Evolutionary conservation across 2,797 vertebrate species (phyloP).

Genomic region (Amblyraja radiata): DNA sequence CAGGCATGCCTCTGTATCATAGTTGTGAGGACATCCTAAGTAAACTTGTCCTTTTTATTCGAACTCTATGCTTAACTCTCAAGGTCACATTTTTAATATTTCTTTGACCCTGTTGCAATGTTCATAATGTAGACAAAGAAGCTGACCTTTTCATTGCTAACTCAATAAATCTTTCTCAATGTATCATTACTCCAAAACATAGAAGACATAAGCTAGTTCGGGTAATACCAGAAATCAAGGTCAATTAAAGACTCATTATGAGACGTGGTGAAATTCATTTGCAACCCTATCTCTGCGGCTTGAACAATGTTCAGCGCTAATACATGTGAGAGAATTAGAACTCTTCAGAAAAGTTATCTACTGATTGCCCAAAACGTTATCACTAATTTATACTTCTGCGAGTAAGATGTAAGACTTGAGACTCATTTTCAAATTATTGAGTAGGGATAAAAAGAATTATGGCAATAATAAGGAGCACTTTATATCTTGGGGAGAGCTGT

Average conservation of each 20-base stretch:
- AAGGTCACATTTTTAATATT: conserved; percentile 44
- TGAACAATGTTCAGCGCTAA: conserved; percentile 53
- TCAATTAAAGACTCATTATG: conserved; percentile 61
- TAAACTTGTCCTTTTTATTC: neutral
- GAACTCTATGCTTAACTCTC: conserved; percentile 41
- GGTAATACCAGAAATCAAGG: conserved; percentile 54
- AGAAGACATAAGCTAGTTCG: conserved; percentile 50
- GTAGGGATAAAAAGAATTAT: conserved; percentile 47
- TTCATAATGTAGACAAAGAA: conserved; percentile 48
- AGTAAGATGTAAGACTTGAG: conserved; percentile 51
- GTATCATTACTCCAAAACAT: conserved; percentile 54
- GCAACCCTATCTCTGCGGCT: conserved; percentile 52
- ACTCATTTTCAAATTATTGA: conserved; percentile 53
- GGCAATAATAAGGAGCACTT: conserved; percentile 42
- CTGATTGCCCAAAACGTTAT: conserved; percentile 58
- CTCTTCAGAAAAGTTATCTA: conserved; percentile 52
- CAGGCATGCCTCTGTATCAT: neutral
- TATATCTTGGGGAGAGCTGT: neutral
- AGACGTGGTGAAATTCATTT: conserved; percentile 61
- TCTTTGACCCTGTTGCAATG: conserved; percentile 43
- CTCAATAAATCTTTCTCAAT: conserved; percentile 50
- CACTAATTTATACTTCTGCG: conserved; percentile 53
- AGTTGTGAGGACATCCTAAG: neutral
- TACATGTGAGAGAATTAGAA: conserved; percentile 59
- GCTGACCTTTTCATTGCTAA: conserved; percentile 46